A percentile compares a stretch with the other conserved stretches of the same genome.
phyloP scores from a whole-genome alignment of 2,797 vertebrate genomes.

The Tympanoctomys barrerae region DNA sequence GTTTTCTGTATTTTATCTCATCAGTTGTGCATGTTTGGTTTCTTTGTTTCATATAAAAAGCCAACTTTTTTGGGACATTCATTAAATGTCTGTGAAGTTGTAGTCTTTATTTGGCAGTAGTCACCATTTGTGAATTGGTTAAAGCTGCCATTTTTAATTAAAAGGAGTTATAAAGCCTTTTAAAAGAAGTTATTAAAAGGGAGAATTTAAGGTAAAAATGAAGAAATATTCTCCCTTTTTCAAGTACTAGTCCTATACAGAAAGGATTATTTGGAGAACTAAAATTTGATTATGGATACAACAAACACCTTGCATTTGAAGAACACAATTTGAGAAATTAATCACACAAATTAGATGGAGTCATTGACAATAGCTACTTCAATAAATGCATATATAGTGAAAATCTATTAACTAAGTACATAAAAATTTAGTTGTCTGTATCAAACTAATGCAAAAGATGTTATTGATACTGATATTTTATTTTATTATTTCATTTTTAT shows the following conservation, averaged over 20 bases:
- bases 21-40: not conserved
- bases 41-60: not conserved
- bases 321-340: slow-evolving; percentile 44
- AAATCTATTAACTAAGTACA: slow-evolving; percentile 4
- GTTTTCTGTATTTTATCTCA: not conserved
- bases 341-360: slow-evolving; percentile 18
- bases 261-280: not conserved
- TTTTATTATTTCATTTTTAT: too few relatives aligned
- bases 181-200: not conserved
- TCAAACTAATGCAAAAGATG: not conserved
- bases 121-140: not conserved
- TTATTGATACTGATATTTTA: not conserved
- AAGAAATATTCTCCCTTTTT: not conserved
- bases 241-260: not conserved
- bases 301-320: not conserved
- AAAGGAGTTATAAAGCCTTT: not conserved
- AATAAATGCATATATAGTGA: slow-evolving; percentile 6
- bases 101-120: not conserved
- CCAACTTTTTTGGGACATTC: not conserved
- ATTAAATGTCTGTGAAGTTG: not conserved
- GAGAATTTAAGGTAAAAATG: not conserved
- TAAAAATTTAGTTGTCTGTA: slow-evolving; percentile 18
- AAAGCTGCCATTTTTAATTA: not conserved
- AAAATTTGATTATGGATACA: slow-evolving; percentile 22
- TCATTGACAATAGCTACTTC: not conserved